Evolutionary conservation across 2,797 vertebrate species (phyloP).

Genomic region (Gymnocypris eckloni): DNA sequence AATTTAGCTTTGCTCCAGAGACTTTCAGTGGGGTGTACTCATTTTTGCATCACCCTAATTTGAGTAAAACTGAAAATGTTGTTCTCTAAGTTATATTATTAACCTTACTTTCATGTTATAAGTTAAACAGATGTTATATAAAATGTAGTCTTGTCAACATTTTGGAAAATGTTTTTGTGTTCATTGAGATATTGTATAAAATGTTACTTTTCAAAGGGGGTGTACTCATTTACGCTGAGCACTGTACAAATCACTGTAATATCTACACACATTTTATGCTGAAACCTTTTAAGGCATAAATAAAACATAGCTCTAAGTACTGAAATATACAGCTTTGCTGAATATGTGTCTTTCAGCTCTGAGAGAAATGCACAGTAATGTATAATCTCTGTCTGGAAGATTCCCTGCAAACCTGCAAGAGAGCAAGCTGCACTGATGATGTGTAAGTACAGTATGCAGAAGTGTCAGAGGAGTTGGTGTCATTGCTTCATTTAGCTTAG

Average conservation of each 20-base stretch:
- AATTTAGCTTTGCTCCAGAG: no score
- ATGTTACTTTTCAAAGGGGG: no score
- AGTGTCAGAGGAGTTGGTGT: constrained; percentile 13
- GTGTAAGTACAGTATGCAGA: constrained; percentile 5
- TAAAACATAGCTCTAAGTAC: constrained; percentile 59
- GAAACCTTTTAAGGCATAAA: constrained; percentile 61
- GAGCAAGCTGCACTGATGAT: neutral
- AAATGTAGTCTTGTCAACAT: no score
- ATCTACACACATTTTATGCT: constrained; percentile 35
- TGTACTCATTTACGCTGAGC: no score
- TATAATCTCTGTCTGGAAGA: constrained; percentile 48
- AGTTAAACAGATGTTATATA: no score
- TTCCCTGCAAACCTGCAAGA: constrained; percentile 31
- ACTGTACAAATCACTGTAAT: constrained; percentile 50
- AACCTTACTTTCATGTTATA: no score
- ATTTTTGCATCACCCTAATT: no score
- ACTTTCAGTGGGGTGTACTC: no score
- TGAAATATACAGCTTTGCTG: constrained; percentile 48
- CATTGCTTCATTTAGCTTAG: neutral
- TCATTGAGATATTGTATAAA: no score
- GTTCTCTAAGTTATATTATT: no score
- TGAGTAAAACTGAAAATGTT: no score
- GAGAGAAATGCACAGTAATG: constrained; percentile 32
- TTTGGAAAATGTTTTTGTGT: no score
- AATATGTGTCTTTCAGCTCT: constrained; percentile 42